A percentile compares a stretch with the other conserved stretches of the same genome.
phyloP scores from a whole-genome alignment of 2,797 vertebrate genomes.

The Characodon lateralis region DNA sequence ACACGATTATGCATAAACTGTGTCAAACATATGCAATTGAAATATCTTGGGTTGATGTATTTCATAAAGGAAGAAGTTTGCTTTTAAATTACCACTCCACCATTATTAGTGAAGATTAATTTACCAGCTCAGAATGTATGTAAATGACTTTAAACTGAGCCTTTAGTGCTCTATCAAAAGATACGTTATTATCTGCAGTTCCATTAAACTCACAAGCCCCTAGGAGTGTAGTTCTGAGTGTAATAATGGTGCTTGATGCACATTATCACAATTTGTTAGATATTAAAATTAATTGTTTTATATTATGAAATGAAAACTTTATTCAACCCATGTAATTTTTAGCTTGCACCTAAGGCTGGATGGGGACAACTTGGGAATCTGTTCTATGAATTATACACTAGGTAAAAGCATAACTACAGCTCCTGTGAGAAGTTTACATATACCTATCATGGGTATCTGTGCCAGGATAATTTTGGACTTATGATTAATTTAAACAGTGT shows the following conservation, averaged over 20 bases:
- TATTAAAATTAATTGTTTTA: neutral
- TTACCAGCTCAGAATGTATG: neutral
- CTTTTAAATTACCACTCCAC: neutral
- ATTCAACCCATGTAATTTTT: neutral
- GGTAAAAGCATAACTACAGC: neutral
- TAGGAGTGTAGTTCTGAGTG: neutral
- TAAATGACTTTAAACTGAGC: slow-evolving; percentile 2
- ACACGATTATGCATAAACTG: neutral
- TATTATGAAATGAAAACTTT: neutral
- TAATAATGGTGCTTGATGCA: neutral
- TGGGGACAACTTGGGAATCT: neutral
- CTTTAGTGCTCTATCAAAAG: neutral
- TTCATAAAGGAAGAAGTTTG: neutral
- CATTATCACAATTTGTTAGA: slow-evolving; percentile 1
- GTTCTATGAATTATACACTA: neutral
- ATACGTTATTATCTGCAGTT: neutral
- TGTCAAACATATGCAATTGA: neutral
- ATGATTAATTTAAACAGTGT: too few species aligned
- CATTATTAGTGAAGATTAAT: slow-evolving; percentile 6
- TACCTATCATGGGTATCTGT: neutral
- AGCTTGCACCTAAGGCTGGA: neutral
- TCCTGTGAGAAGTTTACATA: neutral
- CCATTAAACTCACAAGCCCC: neutral
- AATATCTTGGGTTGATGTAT: neutral
- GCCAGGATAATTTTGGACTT: too few species aligned